These are phyloP conservation scores for Spondyliosoma cantharus DNA, from an alignment of 2,797 vertebrate genomes.

Conservation along the genomic window DNA sequence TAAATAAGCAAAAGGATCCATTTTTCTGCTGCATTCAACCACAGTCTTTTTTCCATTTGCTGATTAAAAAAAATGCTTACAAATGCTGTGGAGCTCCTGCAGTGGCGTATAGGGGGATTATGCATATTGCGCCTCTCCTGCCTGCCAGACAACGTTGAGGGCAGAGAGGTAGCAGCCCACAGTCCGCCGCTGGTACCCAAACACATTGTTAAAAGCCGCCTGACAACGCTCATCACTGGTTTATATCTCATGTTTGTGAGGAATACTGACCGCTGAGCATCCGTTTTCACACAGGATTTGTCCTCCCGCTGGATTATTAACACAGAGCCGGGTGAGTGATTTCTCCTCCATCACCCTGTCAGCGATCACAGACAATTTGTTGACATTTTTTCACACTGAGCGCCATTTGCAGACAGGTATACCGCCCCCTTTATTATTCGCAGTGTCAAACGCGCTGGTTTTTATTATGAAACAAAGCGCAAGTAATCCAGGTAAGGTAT, in stretches of 20 bases:
- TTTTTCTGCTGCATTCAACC: neutral
- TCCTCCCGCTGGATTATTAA: conserved; percentile 46
- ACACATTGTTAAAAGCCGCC: conserved; percentile 74
- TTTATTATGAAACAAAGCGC: neutral
- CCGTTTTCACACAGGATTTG: conserved; percentile 30
- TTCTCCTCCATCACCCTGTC: neutral
- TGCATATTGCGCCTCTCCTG: neutral
- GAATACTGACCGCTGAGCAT: conserved; percentile 29
- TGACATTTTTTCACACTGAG: conserved; percentile 78
- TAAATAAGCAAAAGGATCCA: too few relatives aligned
- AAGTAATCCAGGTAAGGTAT: rapidly evolving
- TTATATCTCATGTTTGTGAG: conserved; percentile 32
- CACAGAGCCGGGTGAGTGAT: conserved; percentile 73
- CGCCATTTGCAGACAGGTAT: conserved; percentile 85
- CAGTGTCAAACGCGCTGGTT: neutral
- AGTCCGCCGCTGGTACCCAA: conserved; percentile 59
- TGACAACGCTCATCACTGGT: conserved; percentile 59
- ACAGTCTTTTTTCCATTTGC: neutral
- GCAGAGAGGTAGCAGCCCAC: rapidly evolving
- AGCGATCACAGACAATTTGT: conserved; percentile 59
- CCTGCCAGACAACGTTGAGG: conserved; percentile 56
- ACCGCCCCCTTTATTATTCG: conserved; percentile 52
- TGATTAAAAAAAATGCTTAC: neutral
- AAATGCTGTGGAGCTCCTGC: neutral
- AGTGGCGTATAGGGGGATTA: neutral